A percentile compares a stretch with the other conserved stretches of the same genome.
Evolutionary conservation across 1,140 invertebrate species (phyloP).

Genomic region (Drosophila pseudoobscura): DNA sequence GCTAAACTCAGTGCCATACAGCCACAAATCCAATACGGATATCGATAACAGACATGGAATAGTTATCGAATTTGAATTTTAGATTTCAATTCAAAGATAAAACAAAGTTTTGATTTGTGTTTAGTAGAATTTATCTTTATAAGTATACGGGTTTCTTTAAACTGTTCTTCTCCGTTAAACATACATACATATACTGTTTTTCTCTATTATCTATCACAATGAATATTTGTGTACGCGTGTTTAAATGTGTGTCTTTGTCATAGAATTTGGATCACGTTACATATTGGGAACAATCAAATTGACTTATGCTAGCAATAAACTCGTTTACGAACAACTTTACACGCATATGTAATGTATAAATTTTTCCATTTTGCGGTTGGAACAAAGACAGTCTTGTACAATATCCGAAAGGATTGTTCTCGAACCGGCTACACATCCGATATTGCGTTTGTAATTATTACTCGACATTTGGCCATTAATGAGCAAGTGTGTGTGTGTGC

Average conservation of each 20-base stretch:
- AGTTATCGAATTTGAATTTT: not conserved
- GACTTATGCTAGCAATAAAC: slow-evolving; percentile 46
- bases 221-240: slow-evolving; percentile 59
- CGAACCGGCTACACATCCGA: slow-evolving; percentile 17
- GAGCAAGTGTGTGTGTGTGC: slow-evolving; percentile 53
- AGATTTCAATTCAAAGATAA: not conserved
- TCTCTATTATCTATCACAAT: slow-evolving; percentile 72
- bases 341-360: slow-evolving; percentile 32
- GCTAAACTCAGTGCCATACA: no score
- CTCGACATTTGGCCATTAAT: slow-evolving; percentile 67
- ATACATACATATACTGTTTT: slow-evolving; percentile 73
- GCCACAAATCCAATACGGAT: no score
- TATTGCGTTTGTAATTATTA: slow-evolving; percentile 46
- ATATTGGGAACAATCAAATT: slow-evolving; percentile 34
- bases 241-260: slow-evolving; percentile 47
- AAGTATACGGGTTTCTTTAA: slow-evolving; percentile 40
- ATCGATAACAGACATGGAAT: no score
- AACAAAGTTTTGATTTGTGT: not conserved
- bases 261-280: slow-evolving; percentile 41
- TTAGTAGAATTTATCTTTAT: slow-evolving; percentile 31
- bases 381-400: slow-evolving; percentile 76
- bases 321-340: slow-evolving; percentile 31
- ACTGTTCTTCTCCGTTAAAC: slow-evolving; percentile 44
- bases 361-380: slow-evolving; percentile 44
- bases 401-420: slow-evolving; percentile 32